Base-by-base conservation (phyloP, 2,113 vertebrate species). In the Terrapene triunguis region DNA sequence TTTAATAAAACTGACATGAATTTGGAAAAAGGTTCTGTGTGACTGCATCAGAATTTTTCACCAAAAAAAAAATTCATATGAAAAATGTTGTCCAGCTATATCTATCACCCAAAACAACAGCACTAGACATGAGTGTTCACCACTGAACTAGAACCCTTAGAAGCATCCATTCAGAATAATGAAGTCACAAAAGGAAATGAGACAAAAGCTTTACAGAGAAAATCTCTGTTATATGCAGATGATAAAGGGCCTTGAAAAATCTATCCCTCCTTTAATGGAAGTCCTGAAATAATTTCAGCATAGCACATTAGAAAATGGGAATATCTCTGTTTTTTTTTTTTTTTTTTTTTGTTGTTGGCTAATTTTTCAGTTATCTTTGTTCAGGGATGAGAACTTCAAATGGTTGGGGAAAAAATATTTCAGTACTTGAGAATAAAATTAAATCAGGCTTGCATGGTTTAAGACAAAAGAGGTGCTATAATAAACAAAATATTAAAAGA, bases 381-480 rank as follows among this genome's bases (percentile, higher is more conserved):
- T 94, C 44, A 93, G 65, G 91, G 96, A 93, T 48, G 5, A 32
- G 4, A 96, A 81, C 0, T 2, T 51, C 42, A 91, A 32, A 78
- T 27, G 24, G 9, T 55, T 90, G 32, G 14, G 16, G 89, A 55
- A 88, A 88, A 44, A n/a, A 53, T 25, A 76, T 25, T 84, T 78
- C 2, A 82, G 90, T 21, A 57, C 9, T 57, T 80, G 65, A 92
- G 95, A 92, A 94, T 32, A 93, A 91, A 91, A 90, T 81, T 47
- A 35, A 94, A 94, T 12, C 92, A 76, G 42, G 21, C 80, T 24
- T 72, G 19, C 2, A 51, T 80, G 51, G 4, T 51, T 94, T 89
- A 69, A 91, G 94, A 92, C 57, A 2, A 62, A 82, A 62, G 14
- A 42, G 2, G 1, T 27, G 53, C 5, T 7, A 62, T 25, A 12